Conservation (phyloP, 2,888 invertebrate species). For the Pardosa pseudoannulata region DNA sequence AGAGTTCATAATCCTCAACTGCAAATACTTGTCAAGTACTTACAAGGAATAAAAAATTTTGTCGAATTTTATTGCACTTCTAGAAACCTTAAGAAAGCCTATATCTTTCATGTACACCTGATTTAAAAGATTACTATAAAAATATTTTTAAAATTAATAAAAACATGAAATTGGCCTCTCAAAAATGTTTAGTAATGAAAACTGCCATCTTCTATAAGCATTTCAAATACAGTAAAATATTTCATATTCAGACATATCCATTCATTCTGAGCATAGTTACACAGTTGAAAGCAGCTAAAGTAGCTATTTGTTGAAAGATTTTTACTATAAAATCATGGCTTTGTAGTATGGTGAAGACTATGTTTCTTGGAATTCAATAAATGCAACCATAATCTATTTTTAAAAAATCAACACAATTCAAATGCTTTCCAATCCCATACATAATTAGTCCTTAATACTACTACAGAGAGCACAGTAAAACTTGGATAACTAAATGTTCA, state of each 20-base stretch:
- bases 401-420: too few species aligned
- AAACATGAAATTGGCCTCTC: neutral
- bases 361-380: too few species aligned
- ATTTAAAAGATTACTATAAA: neutral
- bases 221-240: neutral
- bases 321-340: too few species aligned
- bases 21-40: neutral
- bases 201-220: slow-evolving; percentile 9
- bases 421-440: too few species aligned
- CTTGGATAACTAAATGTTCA: too few species aligned
- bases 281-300: neutral
- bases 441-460: too few species aligned
- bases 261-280: neutral
- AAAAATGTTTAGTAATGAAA: neutral
- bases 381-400: too few species aligned
- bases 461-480: too few species aligned
- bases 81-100: neutral
- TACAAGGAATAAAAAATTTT: neutral
- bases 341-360: too few species aligned
- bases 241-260: neutral
- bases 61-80: neutral
- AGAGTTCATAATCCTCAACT: too few species aligned
- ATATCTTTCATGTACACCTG: neutral
- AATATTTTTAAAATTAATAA: neutral
- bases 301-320: too few species aligned